These are phyloP conservation scores for Aphelinus certus DNA, from an alignment of 1,140 invertebrate genomes.

Conservation along the genomic window DNA sequence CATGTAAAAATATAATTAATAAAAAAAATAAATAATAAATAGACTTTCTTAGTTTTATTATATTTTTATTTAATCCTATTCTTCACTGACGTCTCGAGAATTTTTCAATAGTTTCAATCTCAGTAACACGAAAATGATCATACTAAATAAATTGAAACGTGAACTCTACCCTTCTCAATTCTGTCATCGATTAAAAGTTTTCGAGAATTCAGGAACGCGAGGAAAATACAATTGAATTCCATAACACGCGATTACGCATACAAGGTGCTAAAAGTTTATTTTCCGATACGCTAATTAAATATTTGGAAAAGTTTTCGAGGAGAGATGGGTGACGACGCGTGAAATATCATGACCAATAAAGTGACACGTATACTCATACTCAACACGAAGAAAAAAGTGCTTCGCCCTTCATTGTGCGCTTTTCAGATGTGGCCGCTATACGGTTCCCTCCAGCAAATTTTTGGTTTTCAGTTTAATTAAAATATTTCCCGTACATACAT, in stretches of 20 bases:
- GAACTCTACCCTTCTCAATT: neutral
- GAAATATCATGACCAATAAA: constrained; percentile 43
- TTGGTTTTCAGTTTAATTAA: constrained; percentile 53
- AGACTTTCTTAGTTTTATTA: no score
- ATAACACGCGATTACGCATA: constrained; percentile 21
- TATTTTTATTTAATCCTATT: no score
- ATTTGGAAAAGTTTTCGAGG: constrained; percentile 41
- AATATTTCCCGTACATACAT: constrained; percentile 46
- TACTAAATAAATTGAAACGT: no score
- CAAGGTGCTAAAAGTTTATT: constrained; percentile 44
- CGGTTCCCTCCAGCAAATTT: constrained; percentile 43
- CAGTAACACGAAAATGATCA: no score
- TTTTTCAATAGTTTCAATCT: no score
- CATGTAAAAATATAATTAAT: no score
- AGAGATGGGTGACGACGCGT: neutral
- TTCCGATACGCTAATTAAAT: constrained; percentile 53
- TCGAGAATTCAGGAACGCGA: constrained; percentile 1
- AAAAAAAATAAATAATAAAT: no score
- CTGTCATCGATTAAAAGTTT: neutral
- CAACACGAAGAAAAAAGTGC: constrained; percentile 20
- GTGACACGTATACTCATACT: constrained; percentile 33
- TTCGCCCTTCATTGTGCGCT: constrained; percentile 36
- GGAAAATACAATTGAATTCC: constrained; percentile 30
- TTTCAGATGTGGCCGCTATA: constrained; percentile 33
- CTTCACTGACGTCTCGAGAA: no score